Conservation (phyloP, 2,888 invertebrate genomes). For the Physocephala rufipes region DNA sequence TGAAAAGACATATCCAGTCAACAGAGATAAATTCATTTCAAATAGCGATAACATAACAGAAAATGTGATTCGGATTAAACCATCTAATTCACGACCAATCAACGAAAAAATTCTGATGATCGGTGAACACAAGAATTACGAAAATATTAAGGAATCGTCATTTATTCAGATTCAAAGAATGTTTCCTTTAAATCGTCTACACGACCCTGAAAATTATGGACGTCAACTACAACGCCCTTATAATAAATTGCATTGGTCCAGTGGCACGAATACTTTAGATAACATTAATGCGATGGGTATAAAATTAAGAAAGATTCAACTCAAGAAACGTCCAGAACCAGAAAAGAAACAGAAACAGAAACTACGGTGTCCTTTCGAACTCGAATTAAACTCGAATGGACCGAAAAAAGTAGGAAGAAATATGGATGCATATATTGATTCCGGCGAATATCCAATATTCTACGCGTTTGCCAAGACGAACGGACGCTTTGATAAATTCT, state of each 20-base stretch:
- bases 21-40: constrained; percentile 58
- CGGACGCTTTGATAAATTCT: constrained; percentile 61
- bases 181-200: background rate
- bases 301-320: too few relatives aligned
- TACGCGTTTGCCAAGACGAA: constrained; percentile 60
- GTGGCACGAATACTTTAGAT: too few relatives aligned
- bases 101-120: constrained; percentile 38
- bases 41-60: constrained; percentile 57
- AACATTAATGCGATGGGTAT: too few relatives aligned
- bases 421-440: constrained; percentile 56
- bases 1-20: too few relatives aligned
- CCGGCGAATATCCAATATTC: constrained; percentile 61
- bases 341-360: background rate
- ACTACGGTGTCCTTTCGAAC: background rate
- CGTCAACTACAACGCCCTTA: background rate
- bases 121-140: background rate
- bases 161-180: background rate
- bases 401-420: constrained; percentile 40
- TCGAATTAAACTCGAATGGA: background rate
- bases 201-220: background rate
- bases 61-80: constrained; percentile 59
- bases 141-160: background rate
- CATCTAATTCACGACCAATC: constrained; percentile 55
- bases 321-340: background rate
- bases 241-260: too few relatives aligned